phyloP scores from a whole-genome alignment of 1,140 invertebrate genomes.

The Phocides pigmalion region DNA sequence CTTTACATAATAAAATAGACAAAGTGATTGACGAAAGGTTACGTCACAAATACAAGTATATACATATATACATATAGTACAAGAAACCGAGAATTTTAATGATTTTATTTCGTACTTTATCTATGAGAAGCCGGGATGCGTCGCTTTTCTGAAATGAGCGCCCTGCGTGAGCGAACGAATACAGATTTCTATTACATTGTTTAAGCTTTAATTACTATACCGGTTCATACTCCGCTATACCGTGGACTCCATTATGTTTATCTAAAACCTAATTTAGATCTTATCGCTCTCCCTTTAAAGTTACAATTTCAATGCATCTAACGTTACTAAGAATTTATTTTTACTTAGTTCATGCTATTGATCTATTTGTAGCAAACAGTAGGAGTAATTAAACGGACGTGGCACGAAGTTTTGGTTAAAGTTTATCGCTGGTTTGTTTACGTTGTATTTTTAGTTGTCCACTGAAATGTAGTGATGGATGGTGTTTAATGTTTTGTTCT shows the following conservation, averaged over 20 bases:
- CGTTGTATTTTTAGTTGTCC: slow-evolving; percentile 29
- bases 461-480: slow-evolving; percentile 31
- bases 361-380: slow-evolving; percentile 61
- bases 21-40: too few species aligned
- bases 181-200: slow-evolving; percentile 13
- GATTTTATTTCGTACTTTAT: slow-evolving; percentile 1
- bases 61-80: too few species aligned
- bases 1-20: too few species aligned
- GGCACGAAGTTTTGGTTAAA: slow-evolving; percentile 36
- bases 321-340: slow-evolving; percentile 34
- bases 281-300: slow-evolving; percentile 2
- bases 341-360: slow-evolving; percentile 48
- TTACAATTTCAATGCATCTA: slow-evolving; percentile 11
- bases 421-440: slow-evolving; percentile 27
- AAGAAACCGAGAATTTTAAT: slow-evolving; percentile 10
- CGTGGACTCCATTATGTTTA: neutral
- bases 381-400: slow-evolving; percentile 49
- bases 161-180: slow-evolving; percentile 13
- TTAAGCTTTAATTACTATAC: slow-evolving; percentile 47
- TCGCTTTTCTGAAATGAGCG: too few species aligned
- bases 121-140: too few species aligned
- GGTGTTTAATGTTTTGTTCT: slow-evolving; percentile 24
- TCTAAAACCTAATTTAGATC: slow-evolving; percentile 11
- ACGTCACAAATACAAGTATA: too few species aligned
- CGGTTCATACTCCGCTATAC: slow-evolving; percentile 26